Base-by-base conservation (phyloP, 2,888 invertebrate species). In the Noctuana brunneofusca region DNA sequence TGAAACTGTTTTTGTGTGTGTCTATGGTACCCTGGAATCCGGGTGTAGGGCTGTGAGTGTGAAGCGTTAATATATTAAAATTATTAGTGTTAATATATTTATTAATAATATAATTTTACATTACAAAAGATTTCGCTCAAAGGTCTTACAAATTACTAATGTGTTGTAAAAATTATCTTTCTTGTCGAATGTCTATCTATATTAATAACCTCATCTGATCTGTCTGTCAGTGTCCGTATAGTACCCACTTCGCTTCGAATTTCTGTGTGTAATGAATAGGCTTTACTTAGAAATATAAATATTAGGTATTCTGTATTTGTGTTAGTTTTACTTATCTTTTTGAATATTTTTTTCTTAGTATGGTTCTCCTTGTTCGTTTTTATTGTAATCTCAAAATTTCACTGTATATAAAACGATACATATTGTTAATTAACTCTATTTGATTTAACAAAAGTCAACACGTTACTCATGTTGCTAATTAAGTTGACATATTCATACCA, bases 211-310 rank as follows among this genome's bases (percentile, higher is more conserved):
- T 56, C 63, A 56, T 56, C 30, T 38, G 41, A 65, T 66, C 69
- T 71, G 38, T 71, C 60, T 65, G 68, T 71, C 70, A 50, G 60
- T 70, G 71, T 71, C 69, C 69, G 65, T 71, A 65, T 64, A 55
- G 48, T 65, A 35, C 14, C 46, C 50, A 63, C 66, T 70, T 69
- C 64, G 70, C 71, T 71, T 71, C 27, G 65, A 63, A 66, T 68
- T 69, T 66, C 66, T 65, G 55, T 55, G 64, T 65, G 49, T 57
- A 35, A 53, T 52, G 22, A 50, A 58, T 46, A 48, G 57, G 27
- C 49, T 56, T 55, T 12, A 18, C 12, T 14, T 27, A 32, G 38
- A 41, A 8, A 32, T 63, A 18, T 49, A 49, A 41, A 56, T 52
- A 49, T 38, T 48, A 1, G 30, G 43, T 12, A 50, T 50, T 56